Evolutionary conservation across 1,140 invertebrate genomes (phyloP), one percentile per base, ranked within the genome.

Genomic region (Leptonema lineaticorne): DNA sequence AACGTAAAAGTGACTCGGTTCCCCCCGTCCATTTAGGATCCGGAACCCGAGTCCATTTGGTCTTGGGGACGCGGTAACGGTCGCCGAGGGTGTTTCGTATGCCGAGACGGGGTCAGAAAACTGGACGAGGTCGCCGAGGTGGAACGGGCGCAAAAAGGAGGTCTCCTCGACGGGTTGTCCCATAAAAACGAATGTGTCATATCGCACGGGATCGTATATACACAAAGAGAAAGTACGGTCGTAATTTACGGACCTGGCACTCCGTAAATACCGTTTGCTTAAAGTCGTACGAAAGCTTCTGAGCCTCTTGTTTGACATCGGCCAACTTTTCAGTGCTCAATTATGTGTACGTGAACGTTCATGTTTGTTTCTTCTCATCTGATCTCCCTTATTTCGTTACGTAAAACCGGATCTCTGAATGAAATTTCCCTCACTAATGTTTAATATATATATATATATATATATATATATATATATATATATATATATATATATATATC

Each of bases 101-200:
- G n/a, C n/a, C n/a, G n/a, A n/a, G n/a, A n/a, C n/a, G n/a, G n/a
- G n/a, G n/a, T n/a, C n/a, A n/a, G n/a, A n/a, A n/a, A n/a, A n/a
- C n/a, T n/a, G n/a, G n/a, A n/a, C n/a, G n/a, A n/a, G n/a, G n/a
- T n/a, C n/a, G n/a, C n/a, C n/a, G n/a, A n/a, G n/a, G n/a, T n/a
- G n/a, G n/a, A n/a, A n/a, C n/a, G n/a, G n/a, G n/a, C n/a, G n/a
- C n/a, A n/a, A n/a, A n/a, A n/a, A n/a, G n/a, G n/a, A n/a, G n/a
- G 46, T 18, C 18, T 7, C 22, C 50, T 24, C 8, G 20, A 26
- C 20, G 50, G 46, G 16, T 2, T 2, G 46, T 9, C 16, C 20
- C 46, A 24, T 53, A 53, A 53, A 53, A 53, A 26, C 20, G 24
- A 53, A 53, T 53, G 50, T 26, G 50, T 26, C 46, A 22, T 48